Evolutionary conservation across 2,797 vertebrate genomes (phyloP).

Genomic region (Paguma larvata): DNA sequence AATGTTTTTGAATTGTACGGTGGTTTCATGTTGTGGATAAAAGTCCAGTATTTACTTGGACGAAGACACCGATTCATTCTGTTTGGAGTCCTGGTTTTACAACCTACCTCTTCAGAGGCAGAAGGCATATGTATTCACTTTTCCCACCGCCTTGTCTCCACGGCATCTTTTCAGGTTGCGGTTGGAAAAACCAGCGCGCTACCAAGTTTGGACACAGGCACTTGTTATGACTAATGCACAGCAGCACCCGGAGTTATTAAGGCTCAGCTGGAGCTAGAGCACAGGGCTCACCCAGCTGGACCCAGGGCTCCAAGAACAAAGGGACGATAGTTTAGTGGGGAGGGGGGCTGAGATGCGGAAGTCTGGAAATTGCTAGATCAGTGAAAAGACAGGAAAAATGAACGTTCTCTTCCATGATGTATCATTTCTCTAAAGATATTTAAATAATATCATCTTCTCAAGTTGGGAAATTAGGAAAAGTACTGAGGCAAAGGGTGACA

Average conservation of each 20-base stretch:
- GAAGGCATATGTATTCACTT: conserved; percentile 61
- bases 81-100: conserved; percentile 8
- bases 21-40: conserved; percentile 68
- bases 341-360: background rate
- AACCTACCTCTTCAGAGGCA: conserved; percentile 56
- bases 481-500: background rate
- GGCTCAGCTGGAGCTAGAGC: background rate
- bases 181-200: conserved; percentile 69
- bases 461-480: conserved; percentile 10
- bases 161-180: conserved; percentile 42
- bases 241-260: background rate
- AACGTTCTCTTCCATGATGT: background rate
- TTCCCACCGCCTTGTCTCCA: conserved; percentile 58
- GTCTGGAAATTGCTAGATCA: background rate
- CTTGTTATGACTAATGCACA: conserved; percentile 66
- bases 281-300: background rate
- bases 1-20: conserved; percentile 64
- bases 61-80: conserved; percentile 67
- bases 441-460: background rate
- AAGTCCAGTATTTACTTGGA: conserved; percentile 72
- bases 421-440: background rate
- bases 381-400: background rate
- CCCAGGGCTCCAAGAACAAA: background rate
- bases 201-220: conserved; percentile 67
- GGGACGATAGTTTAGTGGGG: background rate